A percentile compares a stretch with the other conserved stretches of the same genome.
phyloP scores from a whole-genome alignment of 1,140 invertebrate genomes.

The Bombus picipes region DNA sequence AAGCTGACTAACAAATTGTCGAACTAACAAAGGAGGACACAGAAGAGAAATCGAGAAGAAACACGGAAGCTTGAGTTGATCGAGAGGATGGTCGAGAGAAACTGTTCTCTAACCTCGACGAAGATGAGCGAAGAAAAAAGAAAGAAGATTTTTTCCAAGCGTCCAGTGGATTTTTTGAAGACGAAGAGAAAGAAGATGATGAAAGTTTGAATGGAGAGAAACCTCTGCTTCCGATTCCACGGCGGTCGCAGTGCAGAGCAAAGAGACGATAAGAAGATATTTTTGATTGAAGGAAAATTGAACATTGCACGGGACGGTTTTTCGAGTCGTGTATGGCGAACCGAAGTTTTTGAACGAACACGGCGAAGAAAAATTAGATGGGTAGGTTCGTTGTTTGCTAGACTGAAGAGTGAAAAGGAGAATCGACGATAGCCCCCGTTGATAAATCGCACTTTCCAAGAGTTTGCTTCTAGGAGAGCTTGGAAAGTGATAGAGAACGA shows the following conservation, averaged over 20 bases:
- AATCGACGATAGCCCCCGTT: background rate
- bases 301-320: background rate
- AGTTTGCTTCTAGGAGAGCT: background rate
- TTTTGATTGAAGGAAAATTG: background rate
- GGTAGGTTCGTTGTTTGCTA: background rate
- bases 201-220: background rate
- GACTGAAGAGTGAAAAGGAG: too few relatives aligned
- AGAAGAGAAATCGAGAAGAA: background rate
- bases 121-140: background rate
- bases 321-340: background rate
- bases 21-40: conserved; percentile 24
- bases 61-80: background rate
- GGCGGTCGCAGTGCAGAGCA: background rate
- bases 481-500: background rate
- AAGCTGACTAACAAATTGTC: conserved; percentile 67
- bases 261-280: conserved; percentile 2
- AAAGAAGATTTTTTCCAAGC: background rate
- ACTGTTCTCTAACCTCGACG: background rate
- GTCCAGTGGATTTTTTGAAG: too few relatives aligned
- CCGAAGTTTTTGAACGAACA: background rate
- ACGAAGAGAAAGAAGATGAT: background rate
- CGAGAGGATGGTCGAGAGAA: background rate
- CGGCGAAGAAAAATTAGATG: background rate
- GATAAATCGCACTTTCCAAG: background rate
- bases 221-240: background rate